phyloP scores from a whole-genome alignment of 2,113 vertebrate genomes.

The Amazona guildingii region DNA sequence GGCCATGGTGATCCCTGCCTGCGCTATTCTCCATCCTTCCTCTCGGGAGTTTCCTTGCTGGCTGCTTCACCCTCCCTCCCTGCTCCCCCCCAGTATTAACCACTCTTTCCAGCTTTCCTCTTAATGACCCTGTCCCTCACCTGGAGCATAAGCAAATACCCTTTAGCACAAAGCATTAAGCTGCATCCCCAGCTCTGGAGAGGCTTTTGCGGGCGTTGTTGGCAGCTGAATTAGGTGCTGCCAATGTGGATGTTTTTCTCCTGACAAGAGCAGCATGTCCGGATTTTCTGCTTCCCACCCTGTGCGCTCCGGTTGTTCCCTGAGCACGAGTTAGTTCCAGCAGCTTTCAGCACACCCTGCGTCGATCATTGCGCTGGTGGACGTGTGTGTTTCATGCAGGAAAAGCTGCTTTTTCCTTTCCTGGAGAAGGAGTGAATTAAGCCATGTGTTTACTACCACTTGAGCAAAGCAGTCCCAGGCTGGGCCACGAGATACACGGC shows the following conservation, averaged over 20 bases:
- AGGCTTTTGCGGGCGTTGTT: fast-evolving
- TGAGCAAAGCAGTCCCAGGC: slow-evolving; percentile 46
- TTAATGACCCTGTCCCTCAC: not conserved
- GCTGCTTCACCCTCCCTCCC: not conserved
- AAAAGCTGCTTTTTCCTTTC: not conserved
- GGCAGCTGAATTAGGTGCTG: not conserved
- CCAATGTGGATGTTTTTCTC: not conserved
- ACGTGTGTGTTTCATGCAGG: not conserved
- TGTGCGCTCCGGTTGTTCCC: not conserved
- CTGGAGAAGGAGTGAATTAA: slow-evolving; percentile 19
- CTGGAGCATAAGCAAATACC: not conserved
- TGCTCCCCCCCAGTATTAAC: not conserved
- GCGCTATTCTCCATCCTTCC: not conserved
- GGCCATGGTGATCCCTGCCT: fast-evolving
- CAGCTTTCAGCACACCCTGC: not conserved
- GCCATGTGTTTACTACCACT: slow-evolving; percentile 22
- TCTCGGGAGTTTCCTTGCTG: not conserved
- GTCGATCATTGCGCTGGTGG: fast-evolving
- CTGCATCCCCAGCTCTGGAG: not conserved
- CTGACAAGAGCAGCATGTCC: not conserved
- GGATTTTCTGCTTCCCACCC: not conserved
- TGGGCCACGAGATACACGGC: slow-evolving; percentile 1
- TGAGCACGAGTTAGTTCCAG: not conserved
- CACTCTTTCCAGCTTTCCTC: not conserved
- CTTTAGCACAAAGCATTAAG: not conserved